Evolutionary conservation across 2,888 invertebrate genomes (phyloP).

Genomic region (Perithous albicinctus): DNA sequence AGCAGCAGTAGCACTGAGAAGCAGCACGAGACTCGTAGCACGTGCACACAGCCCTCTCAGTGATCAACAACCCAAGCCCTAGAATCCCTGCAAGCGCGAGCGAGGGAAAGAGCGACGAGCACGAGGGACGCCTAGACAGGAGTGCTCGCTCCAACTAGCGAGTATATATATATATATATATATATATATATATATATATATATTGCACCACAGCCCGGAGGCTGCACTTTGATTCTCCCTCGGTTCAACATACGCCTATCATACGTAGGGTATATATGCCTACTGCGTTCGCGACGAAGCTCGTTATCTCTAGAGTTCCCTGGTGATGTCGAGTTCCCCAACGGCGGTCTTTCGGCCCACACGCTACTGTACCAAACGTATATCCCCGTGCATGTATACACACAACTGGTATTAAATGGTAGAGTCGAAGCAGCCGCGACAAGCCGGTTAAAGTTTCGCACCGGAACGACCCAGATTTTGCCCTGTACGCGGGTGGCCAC

Average conservation of each 20-base stretch:
- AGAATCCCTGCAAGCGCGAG: neutral
- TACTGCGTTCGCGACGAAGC: conserved; percentile 40
- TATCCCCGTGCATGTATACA: neutral
- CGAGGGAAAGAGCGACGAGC: conserved; percentile 10
- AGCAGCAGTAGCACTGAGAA: conserved; percentile 13
- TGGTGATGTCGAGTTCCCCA: conserved; percentile 44
- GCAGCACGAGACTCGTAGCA: conserved; percentile 45
- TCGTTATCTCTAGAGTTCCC: conserved; percentile 65
- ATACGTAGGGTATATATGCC: neutral
- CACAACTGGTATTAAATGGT: too few relatives aligned
- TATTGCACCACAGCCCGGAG: too few relatives aligned
- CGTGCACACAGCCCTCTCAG: conserved; percentile 32
- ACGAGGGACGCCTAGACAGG: neutral
- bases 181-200: too few relatives aligned
- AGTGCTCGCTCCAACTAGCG: neutral
- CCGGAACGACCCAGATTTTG: conserved; percentile 45
- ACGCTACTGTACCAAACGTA: neutral
- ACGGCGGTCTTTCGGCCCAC: neutral
- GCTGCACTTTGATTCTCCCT: conserved; percentile 59
- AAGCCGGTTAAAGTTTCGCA: conserved; percentile 38
- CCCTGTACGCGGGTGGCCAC: neutral
- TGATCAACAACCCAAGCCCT: neutral
- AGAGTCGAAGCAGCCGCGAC: neutral
- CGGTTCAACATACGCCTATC: neutral
- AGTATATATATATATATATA: too few relatives aligned